phyloP scores from a whole-genome alignment of 2,797 vertebrate species.

The Poecilia gillii region DNA sequence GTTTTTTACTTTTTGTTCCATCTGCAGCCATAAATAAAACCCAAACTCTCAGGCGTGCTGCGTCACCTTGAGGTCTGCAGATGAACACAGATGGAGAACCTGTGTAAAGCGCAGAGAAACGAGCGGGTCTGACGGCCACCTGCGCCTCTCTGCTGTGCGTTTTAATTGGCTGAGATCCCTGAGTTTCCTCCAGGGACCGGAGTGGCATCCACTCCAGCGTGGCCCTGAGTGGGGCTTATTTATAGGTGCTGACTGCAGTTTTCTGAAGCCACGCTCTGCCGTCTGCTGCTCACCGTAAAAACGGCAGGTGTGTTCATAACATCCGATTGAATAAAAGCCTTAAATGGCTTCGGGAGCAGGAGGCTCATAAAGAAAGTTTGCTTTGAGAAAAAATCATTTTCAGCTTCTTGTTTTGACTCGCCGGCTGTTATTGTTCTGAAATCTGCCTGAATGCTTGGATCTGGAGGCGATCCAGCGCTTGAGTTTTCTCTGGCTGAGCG shows the following conservation, averaged over 20 bases:
- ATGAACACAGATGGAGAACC: conserved; percentile 33
- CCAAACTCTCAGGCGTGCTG: not conserved
- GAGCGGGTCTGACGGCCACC: conserved; percentile 36
- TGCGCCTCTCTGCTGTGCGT: conserved; percentile 47
- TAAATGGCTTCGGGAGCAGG: conserved; percentile 42
- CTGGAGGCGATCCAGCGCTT: conserved; percentile 3
- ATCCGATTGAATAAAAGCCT: conserved; percentile 48
- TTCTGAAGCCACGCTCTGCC: conserved; percentile 24
- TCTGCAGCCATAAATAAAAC: not conserved
- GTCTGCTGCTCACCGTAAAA: conserved; percentile 34
- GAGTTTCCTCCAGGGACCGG: conserved; percentile 50
- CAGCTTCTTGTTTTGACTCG: not conserved
- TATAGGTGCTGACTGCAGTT: conserved; percentile 59
- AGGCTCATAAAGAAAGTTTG: conserved; percentile 15
- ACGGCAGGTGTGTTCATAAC: conserved; percentile 47
- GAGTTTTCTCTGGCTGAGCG: not conserved
- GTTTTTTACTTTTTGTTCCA: not conserved
- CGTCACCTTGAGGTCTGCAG: conserved; percentile 9
- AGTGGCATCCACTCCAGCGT: conserved; percentile 30
- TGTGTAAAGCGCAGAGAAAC: conserved; percentile 10
- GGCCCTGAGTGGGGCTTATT: conserved; percentile 48
- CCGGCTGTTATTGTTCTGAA: conserved; percentile 11
- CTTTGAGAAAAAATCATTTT: conserved; percentile 11
- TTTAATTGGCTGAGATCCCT: conserved; percentile 51
- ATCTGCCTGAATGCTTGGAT: conserved; percentile 11